Evolutionary conservation across 1,140 invertebrate genomes (phyloP), one percentile per base, ranked within the genome.

Genomic region (Pseudomyrmex flavicornis): DNA sequence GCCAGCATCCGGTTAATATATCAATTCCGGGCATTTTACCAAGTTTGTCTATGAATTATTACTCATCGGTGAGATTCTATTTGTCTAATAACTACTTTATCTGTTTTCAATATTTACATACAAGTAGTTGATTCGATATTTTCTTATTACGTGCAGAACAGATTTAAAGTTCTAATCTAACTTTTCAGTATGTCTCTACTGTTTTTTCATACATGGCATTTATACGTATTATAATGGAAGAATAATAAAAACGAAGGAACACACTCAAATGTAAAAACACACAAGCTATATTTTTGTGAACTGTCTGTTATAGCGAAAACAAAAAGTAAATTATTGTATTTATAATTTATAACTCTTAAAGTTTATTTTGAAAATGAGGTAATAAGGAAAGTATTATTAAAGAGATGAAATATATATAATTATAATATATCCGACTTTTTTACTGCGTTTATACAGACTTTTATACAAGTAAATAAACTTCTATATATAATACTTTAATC

Each of bases 161-260:
- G 15, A 26, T 76, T 35, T 9, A 70, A 59, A 26, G 17, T 13
- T 44, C 20, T n/a, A 22, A 50, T 50, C 17, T 65, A 4, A 10
- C 44, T 59, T 69, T 56, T 80, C 15, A 80, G 76, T 80, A 80
- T 15, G 48, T 80, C 1, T 80, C 76, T 20, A 80, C 76, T 2
- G 22, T 80, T 50, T 80, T 80, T 17, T 80, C 76, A 2, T 80
- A 72, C 8, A 80, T 80, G 76, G 66, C 76, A 72, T 50, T 59
- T 48, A 20, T 80, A 3, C 76, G 76, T 59, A 61, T 80, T 3
- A 35, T 72, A 3, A 72, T 80, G 20, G 66, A 80, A 15, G 54
- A 72, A 0, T 80, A 72, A 0, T 80, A 52, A 26, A 80, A 59
- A 15, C 35, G 44, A 50, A 50, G 1, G 46, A 48, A 46, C 1